A percentile compares a stretch with the other conserved stretches of the same genome.
phyloP scores from a whole-genome alignment of 2,888 invertebrate genomes.

The Drosophila niveifrons region DNA sequence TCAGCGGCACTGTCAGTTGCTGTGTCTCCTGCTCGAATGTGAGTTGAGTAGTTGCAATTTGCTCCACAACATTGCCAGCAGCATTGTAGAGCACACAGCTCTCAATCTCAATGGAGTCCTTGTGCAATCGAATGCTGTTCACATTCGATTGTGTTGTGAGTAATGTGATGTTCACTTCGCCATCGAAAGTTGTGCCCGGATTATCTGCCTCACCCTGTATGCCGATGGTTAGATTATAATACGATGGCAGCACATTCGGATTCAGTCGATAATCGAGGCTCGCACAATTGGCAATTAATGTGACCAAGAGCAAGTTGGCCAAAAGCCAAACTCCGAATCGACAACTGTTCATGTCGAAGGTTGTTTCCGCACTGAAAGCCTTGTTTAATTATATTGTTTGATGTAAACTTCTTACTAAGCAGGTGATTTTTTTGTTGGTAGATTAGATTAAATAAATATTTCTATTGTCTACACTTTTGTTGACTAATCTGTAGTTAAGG shows the following conservation, averaged over 20 bases:
- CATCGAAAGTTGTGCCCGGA: slow-evolving; percentile 73
- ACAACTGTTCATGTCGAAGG: slow-evolving; percentile 47
- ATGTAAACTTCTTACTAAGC: background rate
- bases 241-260: slow-evolving; percentile 85
- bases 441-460: slow-evolving; percentile 31
- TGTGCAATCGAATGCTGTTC: slow-evolving; percentile 86
- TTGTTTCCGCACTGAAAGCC: slow-evolving; percentile 33
- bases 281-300: slow-evolving; percentile 31
- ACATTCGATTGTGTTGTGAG: slow-evolving; percentile 83
- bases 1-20: slow-evolving; percentile 85
- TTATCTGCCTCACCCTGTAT: slow-evolving; percentile 69
- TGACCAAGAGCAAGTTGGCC: slow-evolving; percentile 14
- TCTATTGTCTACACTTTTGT: background rate
- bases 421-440: slow-evolving; percentile 18
- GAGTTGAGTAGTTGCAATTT: slow-evolving; percentile 30
- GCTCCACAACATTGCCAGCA: slow-evolving; percentile 33
- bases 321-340: background rate
- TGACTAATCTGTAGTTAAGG: background rate
- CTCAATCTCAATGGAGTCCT: slow-evolving; percentile 68
- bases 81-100: slow-evolving; percentile 50
- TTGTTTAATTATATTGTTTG: background rate
- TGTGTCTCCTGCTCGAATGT: slow-evolving; percentile 78
- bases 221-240: slow-evolving; percentile 86
- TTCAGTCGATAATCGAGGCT: slow-evolving; percentile 69
- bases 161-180: slow-evolving; percentile 86